Evolutionary conservation across 2,113 vertebrate genomes (phyloP).

Genomic region (Coryphaenoides rupestris): DNA sequence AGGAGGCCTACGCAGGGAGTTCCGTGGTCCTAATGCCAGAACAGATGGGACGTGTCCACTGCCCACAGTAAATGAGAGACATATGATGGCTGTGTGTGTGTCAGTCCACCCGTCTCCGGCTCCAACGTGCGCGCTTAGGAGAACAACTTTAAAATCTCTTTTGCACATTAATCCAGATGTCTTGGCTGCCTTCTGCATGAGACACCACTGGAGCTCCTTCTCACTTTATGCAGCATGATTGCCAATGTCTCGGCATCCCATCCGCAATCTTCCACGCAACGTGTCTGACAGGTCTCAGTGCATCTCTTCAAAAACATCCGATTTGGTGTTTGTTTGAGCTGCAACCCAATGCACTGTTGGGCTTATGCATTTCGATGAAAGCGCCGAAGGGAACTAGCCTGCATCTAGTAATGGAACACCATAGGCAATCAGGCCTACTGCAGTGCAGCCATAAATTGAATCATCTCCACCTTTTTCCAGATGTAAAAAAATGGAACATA

Average conservation of each 20-base stretch:
- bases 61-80: not conserved
- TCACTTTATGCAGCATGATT: constrained; percentile 35
- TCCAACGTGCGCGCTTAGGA: constrained; percentile 24
- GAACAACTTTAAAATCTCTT: constrained; percentile 38
- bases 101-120: constrained; percentile 17
- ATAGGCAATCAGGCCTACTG: no score
- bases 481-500: no score
- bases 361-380: no score
- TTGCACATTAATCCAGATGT: constrained; percentile 45
- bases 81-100: not conserved
- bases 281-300: constrained; percentile 12
- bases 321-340: not conserved
- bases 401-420: no score
- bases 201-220: constrained; percentile 37
- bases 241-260: constrained; percentile 38
- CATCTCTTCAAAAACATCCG: constrained; percentile 29
- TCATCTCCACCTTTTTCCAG: no score
- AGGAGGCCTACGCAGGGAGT: no score
- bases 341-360: no score
- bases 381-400: no score
- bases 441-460: no score
- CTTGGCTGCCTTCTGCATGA: constrained; percentile 38
- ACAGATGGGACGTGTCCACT: not conserved
- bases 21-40: no score
- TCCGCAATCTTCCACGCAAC: constrained; percentile 47